These are phyloP conservation scores for Hemibagrus wyckioides DNA, from an alignment of 2,113 vertebrate genomes.

Conservation along the genomic window DNA sequence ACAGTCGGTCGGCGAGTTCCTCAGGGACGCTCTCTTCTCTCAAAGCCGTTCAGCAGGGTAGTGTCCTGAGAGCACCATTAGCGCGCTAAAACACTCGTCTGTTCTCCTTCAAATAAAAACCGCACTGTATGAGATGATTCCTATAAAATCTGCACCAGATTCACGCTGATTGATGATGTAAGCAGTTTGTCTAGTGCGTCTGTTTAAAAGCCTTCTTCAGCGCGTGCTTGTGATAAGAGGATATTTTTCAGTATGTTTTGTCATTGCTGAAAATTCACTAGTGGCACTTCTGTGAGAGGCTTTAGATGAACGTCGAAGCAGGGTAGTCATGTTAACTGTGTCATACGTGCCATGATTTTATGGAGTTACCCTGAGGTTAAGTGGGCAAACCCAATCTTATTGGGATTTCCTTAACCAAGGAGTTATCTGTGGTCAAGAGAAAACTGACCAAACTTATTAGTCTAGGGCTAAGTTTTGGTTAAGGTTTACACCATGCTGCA, in stretches of 20 bases:
- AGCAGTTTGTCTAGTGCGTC: not conserved
- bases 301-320: not conserved
- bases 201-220: not conserved
- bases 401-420: too few species aligned
- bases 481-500: too few species aligned
- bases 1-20: not conserved
- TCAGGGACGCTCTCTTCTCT: not conserved
- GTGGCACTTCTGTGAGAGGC: not conserved
- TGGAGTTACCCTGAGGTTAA: too few species aligned
- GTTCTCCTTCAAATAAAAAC: not conserved
- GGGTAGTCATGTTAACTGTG: too few species aligned
- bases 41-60: not conserved
- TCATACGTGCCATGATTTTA: too few species aligned
- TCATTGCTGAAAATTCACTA: not conserved
- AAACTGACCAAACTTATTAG: too few species aligned
- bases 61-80: constrained; percentile 11
- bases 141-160: not conserved
- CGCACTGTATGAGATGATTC: not conserved
- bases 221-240: not conserved
- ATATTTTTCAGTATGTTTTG: not conserved
- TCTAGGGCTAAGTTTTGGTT: too few species aligned
- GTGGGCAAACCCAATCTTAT: too few species aligned
- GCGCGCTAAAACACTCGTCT: too few species aligned
- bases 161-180: too few species aligned
- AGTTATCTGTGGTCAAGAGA: too few species aligned